Evolutionary conservation across 1,140 invertebrate genomes (phyloP).

Genomic region (Drosophila triauraria): DNA sequence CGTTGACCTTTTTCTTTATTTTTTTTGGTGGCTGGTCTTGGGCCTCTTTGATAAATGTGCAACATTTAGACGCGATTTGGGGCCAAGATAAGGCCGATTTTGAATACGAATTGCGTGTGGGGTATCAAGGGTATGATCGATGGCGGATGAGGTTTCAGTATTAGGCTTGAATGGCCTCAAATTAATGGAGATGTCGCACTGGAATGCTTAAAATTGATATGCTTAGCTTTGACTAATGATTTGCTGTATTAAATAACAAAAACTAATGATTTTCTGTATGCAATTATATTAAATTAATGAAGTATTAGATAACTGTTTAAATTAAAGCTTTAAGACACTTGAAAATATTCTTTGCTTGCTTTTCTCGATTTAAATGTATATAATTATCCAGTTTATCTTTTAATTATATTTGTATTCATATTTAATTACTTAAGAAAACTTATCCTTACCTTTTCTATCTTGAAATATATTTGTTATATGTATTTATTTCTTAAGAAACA

Average conservation of each 20-base stretch:
- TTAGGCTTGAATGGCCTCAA: conserved; percentile 6
- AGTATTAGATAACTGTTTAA: neutral
- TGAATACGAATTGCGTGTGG: conserved; percentile 42
- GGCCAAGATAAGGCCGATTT: conserved; percentile 69
- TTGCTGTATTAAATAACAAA: conserved; percentile 3
- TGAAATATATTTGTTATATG: neutral
- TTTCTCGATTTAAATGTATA: too few species aligned
- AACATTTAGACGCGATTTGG: conserved; percentile 83
- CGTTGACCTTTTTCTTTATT: conserved; percentile 76
- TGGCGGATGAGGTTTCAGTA: conserved; percentile 27
- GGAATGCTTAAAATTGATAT: conserved; percentile 23
- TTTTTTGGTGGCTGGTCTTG: conserved; percentile 27
- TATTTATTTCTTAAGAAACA: neutral
- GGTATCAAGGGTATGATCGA: conserved; percentile 47
- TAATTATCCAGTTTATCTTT: neutral
- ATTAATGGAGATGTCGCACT: conserved; percentile 37
- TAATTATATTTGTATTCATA: too few species aligned
- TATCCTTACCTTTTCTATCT: too few species aligned
- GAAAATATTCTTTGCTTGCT: too few species aligned
- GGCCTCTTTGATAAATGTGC: conserved; percentile 80
- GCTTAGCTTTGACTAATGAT: conserved; percentile 4
- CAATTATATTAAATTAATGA: neutral
- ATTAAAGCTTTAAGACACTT: too few species aligned
- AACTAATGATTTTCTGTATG: neutral
- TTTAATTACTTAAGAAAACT: too few species aligned